Conservation (phyloP, 2,888 invertebrate species). For the Dasysyrphus albostriatus region DNA sequence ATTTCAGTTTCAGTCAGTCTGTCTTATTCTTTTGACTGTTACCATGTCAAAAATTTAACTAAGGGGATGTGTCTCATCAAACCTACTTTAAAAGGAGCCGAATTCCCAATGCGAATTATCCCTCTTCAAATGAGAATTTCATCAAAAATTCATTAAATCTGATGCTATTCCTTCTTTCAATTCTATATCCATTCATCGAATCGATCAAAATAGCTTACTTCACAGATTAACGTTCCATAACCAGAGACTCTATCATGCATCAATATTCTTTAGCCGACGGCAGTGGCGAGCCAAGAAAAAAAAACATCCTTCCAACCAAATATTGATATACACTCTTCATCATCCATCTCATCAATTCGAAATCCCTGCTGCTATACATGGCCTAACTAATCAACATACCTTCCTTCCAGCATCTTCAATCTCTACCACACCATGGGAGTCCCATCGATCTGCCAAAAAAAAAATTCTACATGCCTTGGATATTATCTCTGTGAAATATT, state of each 20-base stretch:
- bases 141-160: background rate
- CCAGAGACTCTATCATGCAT: constrained; percentile 14
- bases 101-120: too few relatives aligned
- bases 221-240: background rate
- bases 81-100: too few relatives aligned
- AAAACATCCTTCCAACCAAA: constrained; percentile 8
- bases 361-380: constrained; percentile 46
- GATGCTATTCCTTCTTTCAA: background rate
- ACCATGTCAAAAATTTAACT: too few relatives aligned
- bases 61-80: too few relatives aligned
- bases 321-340: constrained; percentile 36
- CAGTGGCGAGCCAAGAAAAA: background rate
- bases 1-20: too few relatives aligned
- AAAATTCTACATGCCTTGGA: constrained; percentile 20
- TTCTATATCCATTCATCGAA: constrained; percentile 8
- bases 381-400: constrained; percentile 51
- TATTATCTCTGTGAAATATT: constrained; percentile 36
- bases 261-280: constrained; percentile 8
- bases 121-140: background rate
- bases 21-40: too few relatives aligned
- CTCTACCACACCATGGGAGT: constrained; percentile 7
- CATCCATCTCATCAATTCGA: constrained; percentile 44
- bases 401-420: background rate
- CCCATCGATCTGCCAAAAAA: constrained; percentile 37
- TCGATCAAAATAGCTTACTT: constrained; percentile 27